These are phyloP conservation scores for Bubalus kerabau DNA, from an alignment of 2,113 vertebrate species.

Conservation along the genomic window DNA sequence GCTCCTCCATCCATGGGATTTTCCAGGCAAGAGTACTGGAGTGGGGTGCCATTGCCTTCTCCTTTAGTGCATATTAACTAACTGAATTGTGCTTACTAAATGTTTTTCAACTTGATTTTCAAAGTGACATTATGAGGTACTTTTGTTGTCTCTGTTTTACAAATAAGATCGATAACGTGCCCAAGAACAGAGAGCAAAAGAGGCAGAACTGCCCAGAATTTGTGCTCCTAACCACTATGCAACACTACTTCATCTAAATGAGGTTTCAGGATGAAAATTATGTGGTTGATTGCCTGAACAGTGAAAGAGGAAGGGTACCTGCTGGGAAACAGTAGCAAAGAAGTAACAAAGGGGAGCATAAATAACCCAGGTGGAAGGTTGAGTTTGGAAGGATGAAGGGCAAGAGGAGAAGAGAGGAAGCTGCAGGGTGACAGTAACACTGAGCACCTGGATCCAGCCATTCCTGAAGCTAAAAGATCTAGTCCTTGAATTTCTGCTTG, in stretches of 20 bases:
- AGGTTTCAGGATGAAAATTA: not conserved
- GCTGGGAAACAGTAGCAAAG: not conserved
- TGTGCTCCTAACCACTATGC: not conserved
- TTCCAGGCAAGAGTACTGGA: too few relatives aligned
- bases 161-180: not conserved
- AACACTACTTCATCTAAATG: not conserved
- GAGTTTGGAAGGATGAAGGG: not conserved
- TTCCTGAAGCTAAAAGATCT: not conserved
- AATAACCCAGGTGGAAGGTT: not conserved
- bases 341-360: not conserved
- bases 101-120: not conserved
- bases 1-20: too few relatives aligned
- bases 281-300: not conserved
- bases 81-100: too few relatives aligned
- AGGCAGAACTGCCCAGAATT: not conserved
- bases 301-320: not conserved
- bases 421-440: rapidly evolving
- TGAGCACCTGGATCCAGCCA: rapidly evolving
- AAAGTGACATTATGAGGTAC: not conserved
- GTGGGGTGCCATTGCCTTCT: too few relatives aligned
- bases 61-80: not conserved
- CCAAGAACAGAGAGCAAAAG: not conserved
- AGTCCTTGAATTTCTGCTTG: not conserved
- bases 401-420: not conserved
- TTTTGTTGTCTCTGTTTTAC: not conserved